Conservation (phyloP, 2,113 vertebrate species). For the Lepidiolamprologus cunningtoni region DNA sequence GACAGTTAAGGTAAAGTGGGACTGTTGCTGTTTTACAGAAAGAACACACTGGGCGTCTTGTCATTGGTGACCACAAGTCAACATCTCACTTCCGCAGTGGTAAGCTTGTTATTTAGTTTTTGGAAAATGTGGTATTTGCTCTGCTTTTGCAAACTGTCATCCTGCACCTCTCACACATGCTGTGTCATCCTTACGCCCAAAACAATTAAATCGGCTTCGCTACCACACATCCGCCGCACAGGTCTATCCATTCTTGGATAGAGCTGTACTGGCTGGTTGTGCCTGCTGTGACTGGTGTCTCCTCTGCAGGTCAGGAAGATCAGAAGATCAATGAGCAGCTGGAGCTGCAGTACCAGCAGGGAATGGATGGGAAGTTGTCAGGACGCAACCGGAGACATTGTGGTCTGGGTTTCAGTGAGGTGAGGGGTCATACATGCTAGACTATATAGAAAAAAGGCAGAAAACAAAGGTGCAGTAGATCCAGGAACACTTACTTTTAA, state of each 20-base stretch:
- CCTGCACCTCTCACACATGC: background rate
- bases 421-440: slow-evolving; percentile 32
- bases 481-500: background rate
- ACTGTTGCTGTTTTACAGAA: slow-evolving; percentile 45
- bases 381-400: slow-evolving; percentile 90
- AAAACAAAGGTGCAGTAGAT: background rate
- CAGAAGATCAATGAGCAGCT: slow-evolving; percentile 85
- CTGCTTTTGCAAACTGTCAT: background rate
- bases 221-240: slow-evolving; percentile 19
- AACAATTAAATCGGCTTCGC: slow-evolving; percentile 14
- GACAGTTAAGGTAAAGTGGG: background rate
- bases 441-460: background rate
- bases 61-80: slow-evolving; percentile 75
- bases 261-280: slow-evolving; percentile 25
- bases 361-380: slow-evolving; percentile 89
- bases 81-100: slow-evolving; percentile 69
- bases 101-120: slow-evolving; percentile 20
- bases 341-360: slow-evolving; percentile 90
- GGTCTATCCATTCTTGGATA: slow-evolving; percentile 27
- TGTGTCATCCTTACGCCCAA: background rate
- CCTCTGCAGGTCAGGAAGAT: slow-evolving; percentile 84
- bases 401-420: slow-evolving; percentile 93
- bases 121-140: background rate
- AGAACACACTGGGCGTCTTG: slow-evolving; percentile 69
- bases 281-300: slow-evolving; percentile 42